phyloP scores from a whole-genome alignment of 2,888 invertebrate species.

The Meiosimyza platycephala region DNA sequence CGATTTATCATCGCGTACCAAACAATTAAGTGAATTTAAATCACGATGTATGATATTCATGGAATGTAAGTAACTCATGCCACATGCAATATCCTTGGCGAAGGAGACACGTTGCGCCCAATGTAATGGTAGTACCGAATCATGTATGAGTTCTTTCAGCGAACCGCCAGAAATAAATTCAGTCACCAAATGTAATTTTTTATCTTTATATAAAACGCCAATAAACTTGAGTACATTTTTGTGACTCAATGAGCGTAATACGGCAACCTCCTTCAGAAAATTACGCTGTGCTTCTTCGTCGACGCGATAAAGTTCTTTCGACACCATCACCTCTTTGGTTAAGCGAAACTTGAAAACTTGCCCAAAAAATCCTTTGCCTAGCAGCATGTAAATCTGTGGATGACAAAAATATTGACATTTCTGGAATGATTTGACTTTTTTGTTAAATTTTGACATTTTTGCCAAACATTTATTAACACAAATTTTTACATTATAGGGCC shows the following conservation, averaged over 20 bases:
- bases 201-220: constrained; percentile 93
- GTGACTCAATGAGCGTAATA: constrained; percentile 87
- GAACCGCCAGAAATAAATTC: constrained; percentile 95
- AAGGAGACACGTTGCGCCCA: constrained; percentile 87
- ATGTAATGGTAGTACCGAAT: constrained; percentile 74
- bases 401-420: too few relatives aligned
- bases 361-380: constrained; percentile 95
- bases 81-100: constrained; percentile 91
- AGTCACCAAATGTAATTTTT: constrained; percentile 89
- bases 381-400: too few relatives aligned
- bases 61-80: constrained; percentile 94
- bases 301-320: constrained; percentile 91
- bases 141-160: constrained; percentile 85
- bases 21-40: constrained; percentile 94
- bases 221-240: constrained; percentile 91
- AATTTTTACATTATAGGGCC: too few relatives aligned
- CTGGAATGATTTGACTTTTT: too few relatives aligned
- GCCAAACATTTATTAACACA: too few relatives aligned
- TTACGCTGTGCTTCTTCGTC: constrained; percentile 95
- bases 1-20: constrained; percentile 89
- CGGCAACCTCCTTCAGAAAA: constrained; percentile 95
- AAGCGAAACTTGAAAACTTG: constrained; percentile 89
- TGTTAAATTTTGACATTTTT: too few relatives aligned
- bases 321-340: constrained; percentile 94
- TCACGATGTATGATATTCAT: constrained; percentile 95